Percentiles rank a stretch among this genome's conserved stretches.
Conservation (phyloP, 2,888 invertebrate species). For the Macrophya annulata region DNA sequence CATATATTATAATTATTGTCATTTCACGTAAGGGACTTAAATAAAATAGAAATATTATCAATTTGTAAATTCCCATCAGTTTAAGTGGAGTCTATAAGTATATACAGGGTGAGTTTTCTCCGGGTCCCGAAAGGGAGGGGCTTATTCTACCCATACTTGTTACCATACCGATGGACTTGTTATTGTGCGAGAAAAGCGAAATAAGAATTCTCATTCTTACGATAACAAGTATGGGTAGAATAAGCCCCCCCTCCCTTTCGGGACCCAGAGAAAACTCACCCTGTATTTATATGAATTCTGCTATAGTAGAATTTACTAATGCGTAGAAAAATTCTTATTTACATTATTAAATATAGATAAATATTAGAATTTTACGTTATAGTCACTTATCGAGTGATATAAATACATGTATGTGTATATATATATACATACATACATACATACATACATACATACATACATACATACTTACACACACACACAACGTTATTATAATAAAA, state of each 20-base stretch:
- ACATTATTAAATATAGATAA: neutral
- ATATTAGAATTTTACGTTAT: neutral
- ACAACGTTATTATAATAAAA: neutral
- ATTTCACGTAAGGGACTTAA: neutral
- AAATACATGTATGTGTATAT: no score
- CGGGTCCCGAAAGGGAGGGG: no score
- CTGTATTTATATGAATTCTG: no score
- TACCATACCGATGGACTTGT: no score
- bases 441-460: neutral
- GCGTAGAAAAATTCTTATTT: neutral
- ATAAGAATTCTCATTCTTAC: no score
- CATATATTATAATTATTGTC: neutral
- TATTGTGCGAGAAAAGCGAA: no score
- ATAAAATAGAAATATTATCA: neutral
- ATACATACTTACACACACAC: neutral
- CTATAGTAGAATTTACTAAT: slow-evolving; percentile 27
- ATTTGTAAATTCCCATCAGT: neutral
- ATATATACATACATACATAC: neutral
- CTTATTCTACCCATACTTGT: no score
- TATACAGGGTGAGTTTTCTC: no score
- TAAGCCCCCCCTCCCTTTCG: no score
- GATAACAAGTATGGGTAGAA: no score
- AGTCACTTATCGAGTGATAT: neutral
- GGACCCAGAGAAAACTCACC: no score
- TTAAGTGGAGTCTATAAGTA: neutral